A percentile compares a stretch with the other conserved stretches of the same genome.
phyloP scores from a whole-genome alignment of 2,888 invertebrate genomes.

The Fissipunctia ypsillon region DNA sequence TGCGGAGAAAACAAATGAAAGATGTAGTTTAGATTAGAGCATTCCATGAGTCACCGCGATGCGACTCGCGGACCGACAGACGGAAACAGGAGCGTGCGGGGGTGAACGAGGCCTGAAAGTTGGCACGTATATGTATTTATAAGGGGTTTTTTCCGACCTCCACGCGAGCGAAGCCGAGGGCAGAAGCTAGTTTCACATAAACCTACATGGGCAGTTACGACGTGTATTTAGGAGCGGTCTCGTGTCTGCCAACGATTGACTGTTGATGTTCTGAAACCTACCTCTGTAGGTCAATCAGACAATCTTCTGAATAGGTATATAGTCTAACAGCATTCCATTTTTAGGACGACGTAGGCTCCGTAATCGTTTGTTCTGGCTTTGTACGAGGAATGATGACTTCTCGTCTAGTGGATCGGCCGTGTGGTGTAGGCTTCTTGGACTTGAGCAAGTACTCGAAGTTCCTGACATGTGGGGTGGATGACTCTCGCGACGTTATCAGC shows the following conservation, averaged over 20 bases:
- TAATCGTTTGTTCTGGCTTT: constrained; percentile 81
- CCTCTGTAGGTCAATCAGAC: neutral
- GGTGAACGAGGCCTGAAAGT: no score
- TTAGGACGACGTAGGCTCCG: constrained; percentile 85
- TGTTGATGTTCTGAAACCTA: neutral
- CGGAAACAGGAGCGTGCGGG: no score
- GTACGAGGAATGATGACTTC: constrained; percentile 84
- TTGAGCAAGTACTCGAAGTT: constrained; percentile 79
- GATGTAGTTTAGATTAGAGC: no score
- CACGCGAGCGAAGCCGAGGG: no score
- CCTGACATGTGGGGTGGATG: constrained; percentile 85
- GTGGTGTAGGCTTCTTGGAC: constrained; percentile 84
- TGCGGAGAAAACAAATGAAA: neutral
- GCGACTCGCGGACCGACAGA: no score
- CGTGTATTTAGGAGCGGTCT: neutral
- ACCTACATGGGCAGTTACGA: neutral
- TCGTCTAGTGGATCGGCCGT: constrained; percentile 83
- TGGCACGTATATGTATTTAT: no score
- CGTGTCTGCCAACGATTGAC: neutral
- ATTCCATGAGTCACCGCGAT: no score
- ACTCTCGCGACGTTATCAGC: constrained; percentile 82
- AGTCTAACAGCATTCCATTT: constrained; percentile 28
- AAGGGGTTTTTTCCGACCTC: no score
- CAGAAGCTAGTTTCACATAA: neutral
- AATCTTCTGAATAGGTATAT: neutral